Percentiles rank a stretch among this genome's conserved stretches.
Conservation (phyloP, 2,113 vertebrate species). For the Saccopteryx bilineata region DNA sequence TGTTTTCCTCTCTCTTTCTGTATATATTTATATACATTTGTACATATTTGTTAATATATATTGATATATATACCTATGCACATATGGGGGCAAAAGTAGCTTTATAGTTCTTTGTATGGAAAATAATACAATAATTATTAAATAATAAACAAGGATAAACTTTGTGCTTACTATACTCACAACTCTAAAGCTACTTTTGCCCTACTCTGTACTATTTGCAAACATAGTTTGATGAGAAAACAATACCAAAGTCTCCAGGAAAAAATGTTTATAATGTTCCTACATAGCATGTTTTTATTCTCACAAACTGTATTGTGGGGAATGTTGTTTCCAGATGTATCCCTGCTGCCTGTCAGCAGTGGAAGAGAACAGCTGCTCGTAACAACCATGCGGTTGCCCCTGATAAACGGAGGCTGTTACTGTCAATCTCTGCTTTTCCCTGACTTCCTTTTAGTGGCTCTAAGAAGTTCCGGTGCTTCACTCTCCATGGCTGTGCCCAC, state of each 20-base stretch:
- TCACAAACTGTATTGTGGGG: constrained; percentile 29
- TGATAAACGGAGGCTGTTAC: constrained; percentile 63
- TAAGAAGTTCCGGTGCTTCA: constrained; percentile 16
- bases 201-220: not conserved
- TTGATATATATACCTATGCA: not conserved
- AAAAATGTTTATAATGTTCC: constrained; percentile 52
- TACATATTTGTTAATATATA: not conserved
- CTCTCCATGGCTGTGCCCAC: not conserved
- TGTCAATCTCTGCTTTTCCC: not conserved
- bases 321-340: constrained; percentile 70
- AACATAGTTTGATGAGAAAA: constrained; percentile 25
- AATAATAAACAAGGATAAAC: not conserved
- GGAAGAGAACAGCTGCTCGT: constrained; percentile 65
- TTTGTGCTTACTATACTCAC: not conserved
- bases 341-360: constrained; percentile 31
- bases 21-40: not conserved
- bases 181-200: not conserved
- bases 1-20: not conserved
- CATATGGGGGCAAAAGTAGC: not conserved
- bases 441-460: not conserved
- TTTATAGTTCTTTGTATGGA: not conserved
- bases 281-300: constrained; percentile 46
- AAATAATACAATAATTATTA: not conserved
- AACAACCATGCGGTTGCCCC: not conserved
- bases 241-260: constrained; percentile 27